Conservation (phyloP, 2,797 vertebrate species). For the Microctenopoma steveboyesi region DNA sequence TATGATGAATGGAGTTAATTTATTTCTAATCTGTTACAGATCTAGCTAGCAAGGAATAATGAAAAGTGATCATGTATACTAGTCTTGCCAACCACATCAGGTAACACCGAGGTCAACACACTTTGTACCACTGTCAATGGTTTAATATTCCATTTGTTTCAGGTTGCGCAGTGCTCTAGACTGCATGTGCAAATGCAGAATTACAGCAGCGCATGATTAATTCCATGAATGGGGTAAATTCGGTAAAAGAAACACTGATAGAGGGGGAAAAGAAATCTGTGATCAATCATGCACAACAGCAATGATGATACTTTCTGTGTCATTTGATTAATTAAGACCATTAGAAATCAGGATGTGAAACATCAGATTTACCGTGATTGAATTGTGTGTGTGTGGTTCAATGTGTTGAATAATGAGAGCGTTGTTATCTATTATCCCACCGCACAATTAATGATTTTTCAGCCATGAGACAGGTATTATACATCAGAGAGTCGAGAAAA, state of each 20-base stretch:
- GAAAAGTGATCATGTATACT: constrained; percentile 63
- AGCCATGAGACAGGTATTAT: constrained; percentile 47
- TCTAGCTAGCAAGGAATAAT: constrained; percentile 57
- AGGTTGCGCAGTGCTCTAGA: neutral
- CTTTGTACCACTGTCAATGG: constrained; percentile 51
- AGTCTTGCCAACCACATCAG: constrained; percentile 53
- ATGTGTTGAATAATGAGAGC: constrained; percentile 30
- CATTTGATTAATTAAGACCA: constrained; percentile 48
- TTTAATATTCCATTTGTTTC: constrained; percentile 34
- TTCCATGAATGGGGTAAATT: constrained; percentile 48
- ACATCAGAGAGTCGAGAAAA: constrained; percentile 51
- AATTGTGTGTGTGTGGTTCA: constrained; percentile 21
- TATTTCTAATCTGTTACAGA: constrained; percentile 73
- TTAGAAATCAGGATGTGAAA: constrained; percentile 41
- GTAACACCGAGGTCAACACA: constrained; percentile 38
- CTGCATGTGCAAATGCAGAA: constrained; percentile 27
- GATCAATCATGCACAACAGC: constrained; percentile 40
- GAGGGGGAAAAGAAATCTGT: constrained; percentile 17
- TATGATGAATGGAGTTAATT: constrained; percentile 73
- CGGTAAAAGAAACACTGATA: constrained; percentile 39
- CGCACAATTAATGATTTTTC: constrained; percentile 61
- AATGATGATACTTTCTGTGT: constrained; percentile 31
- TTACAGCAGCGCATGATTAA: constrained; percentile 12
- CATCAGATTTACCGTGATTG: constrained; percentile 25
- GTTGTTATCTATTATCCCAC: constrained; percentile 52